Percentiles rank a stretch among this genome's conserved stretches.
Evolutionary conservation across 2,888 invertebrate species (phyloP).

Genomic region (Branchipolynoe longqiensis): DNA sequence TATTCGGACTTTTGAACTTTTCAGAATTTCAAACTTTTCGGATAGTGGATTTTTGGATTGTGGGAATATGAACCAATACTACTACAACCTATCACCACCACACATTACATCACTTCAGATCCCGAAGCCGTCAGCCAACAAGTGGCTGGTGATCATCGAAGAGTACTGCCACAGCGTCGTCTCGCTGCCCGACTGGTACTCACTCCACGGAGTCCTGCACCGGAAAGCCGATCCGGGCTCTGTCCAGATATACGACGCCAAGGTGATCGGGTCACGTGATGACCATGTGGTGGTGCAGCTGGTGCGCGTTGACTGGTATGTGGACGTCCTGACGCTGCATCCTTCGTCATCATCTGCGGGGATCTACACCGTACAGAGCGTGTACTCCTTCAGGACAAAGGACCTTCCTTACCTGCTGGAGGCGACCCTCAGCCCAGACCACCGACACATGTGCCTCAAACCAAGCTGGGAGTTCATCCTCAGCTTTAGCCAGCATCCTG

Average conservation of each 20-base stretch:
- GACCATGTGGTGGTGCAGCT: constrained; percentile 17
- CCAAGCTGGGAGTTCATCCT: constrained; percentile 19
- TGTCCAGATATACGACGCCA: neutral
- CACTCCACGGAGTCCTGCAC: neutral
- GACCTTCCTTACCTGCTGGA: constrained; percentile 20
- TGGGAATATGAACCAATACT: too few species aligned
- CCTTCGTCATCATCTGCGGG: neutral
- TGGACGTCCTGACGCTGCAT: neutral
- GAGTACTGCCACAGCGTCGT: constrained; percentile 32
- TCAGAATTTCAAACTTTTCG: too few species aligned
- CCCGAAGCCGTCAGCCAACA: constrained; percentile 10
- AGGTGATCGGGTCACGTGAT: constrained; percentile 37
- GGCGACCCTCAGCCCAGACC: constrained; percentile 9
- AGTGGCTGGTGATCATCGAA: constrained; percentile 22
- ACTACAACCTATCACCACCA: too few species aligned
- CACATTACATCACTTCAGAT: neutral
- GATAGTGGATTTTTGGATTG: too few species aligned
- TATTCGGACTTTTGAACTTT: too few species aligned
- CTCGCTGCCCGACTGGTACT: constrained; percentile 14
- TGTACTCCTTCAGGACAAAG: neutral
- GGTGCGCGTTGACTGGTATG: constrained; percentile 4
- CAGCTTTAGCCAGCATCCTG: constrained; percentile 28
- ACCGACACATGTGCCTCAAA: constrained; percentile 2
- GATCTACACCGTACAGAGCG: neutral
- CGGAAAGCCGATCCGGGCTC: neutral